Percentiles rank a stretch among this genome's conserved stretches.
phyloP scores from a whole-genome alignment of 35 echinoderm and acorn worm genomes.

The Holothuria glaberrima region DNA sequence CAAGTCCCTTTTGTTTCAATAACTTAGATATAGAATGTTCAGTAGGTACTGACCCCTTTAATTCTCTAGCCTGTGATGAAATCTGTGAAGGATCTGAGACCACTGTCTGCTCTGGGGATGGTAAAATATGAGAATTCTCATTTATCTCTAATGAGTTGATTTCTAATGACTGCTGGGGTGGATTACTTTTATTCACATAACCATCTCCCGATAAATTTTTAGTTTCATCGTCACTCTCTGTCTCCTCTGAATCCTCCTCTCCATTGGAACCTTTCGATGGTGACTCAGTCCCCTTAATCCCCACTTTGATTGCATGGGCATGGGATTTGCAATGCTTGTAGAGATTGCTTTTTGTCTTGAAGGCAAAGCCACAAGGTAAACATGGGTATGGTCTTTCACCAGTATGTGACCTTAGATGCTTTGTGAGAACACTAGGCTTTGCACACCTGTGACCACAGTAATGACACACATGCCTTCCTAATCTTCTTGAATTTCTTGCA shows the following conservation, averaged over 20 bases:
- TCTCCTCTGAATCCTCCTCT: conserved; percentile 96
- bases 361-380: conserved; percentile 92
- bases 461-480: conserved; percentile 87
- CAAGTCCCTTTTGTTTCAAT: conserved; percentile 32
- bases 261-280: conserved; percentile 68
- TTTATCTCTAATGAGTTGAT: no score
- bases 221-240: conserved; percentile 94
- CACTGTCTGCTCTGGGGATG: no score
- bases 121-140: no score
- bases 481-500: conserved; percentile 46
- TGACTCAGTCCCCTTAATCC: conserved; percentile 55
- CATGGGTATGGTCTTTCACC: conserved; percentile 97
- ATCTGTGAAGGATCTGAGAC: no score
- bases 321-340: conserved; percentile 99
- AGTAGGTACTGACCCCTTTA: conserved; percentile 8
- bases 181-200: conserved; percentile 3
- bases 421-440: conserved; percentile 97
- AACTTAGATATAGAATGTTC: conserved; percentile 45
- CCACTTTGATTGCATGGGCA: conserved; percentile 97
- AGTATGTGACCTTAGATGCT: conserved; percentile 95
- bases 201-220: conserved; percentile 11
- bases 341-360: conserved; percentile 98
- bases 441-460: conserved; percentile 94
- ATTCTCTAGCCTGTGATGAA: no score
- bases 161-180: no score